Base-by-base conservation (phyloP, 2,113 vertebrate species). In the Ailuropoda melanoleuca region DNA sequence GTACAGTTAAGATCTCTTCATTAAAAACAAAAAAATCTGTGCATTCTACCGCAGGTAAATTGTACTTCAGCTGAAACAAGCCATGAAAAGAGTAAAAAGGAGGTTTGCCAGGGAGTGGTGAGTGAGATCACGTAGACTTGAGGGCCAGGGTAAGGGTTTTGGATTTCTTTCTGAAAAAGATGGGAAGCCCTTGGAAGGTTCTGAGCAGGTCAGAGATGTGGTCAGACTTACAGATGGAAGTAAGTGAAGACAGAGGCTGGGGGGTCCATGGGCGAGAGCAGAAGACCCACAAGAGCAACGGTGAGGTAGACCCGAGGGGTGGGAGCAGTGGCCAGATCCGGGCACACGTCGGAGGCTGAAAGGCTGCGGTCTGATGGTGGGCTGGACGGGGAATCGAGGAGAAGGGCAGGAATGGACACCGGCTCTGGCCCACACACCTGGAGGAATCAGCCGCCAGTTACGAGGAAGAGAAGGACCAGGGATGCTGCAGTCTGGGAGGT, bases 191-290 rank as follows among this genome's bases (percentile, higher is more conserved):
- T 0, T 48, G 7, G 85, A 39, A 53, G 31, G 1, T 43, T 72
- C 90, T 64, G 15, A 80, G 86, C 11, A 92, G 60, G 21, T 26
- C 17, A 18, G 6, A 39, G 26, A 10, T 6, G 1, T 2, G 46
- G 3, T 55, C 53, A 56, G 23, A 17, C 12, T 70, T 26, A 11
- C 0, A 4, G n/a, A 84, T 83, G 37, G 12, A 24, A 53, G 55
- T 21, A 19, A 19, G 18, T 56, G 55, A 18, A 24, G 24, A 46
- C 3, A 24, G n/a, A 39, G 0, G 0, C 19, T 18, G 60, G 43
- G 3, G 18, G 24, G 31, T n/a, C 43, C 17, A 17, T 55, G 18
- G 23, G 21, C 82, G 1, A 37, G 29, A 70, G 18, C 39, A 4
- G 48, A 77, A 34, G 53, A 62, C 1, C 1, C 50, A 21, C 1